Evolutionary conservation across 2,113 vertebrate genomes (phyloP).

Genomic region (Megalops atlanticus): DNA sequence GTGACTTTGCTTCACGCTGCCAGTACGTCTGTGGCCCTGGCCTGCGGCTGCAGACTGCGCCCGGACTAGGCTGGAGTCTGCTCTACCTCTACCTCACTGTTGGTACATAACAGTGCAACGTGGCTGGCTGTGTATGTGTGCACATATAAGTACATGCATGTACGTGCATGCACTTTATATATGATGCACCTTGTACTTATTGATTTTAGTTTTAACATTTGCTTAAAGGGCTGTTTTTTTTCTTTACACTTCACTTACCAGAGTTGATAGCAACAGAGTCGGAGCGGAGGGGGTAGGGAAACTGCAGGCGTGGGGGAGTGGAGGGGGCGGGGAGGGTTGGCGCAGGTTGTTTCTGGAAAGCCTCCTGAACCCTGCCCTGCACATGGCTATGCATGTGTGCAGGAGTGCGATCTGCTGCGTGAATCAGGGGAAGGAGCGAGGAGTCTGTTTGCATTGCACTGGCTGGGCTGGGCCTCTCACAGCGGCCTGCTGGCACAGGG

Average conservation of each 20-base stretch:
- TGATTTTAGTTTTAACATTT: too few relatives aligned
- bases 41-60: background rate
- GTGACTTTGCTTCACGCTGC: background rate
- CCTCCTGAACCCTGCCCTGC: background rate
- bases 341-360: background rate
- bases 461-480: background rate
- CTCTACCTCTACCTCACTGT: background rate
- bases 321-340: background rate
- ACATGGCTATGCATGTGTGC: background rate
- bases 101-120: background rate
- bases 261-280: too few relatives aligned
- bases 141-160: background rate
- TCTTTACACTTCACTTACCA: too few relatives aligned
- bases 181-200: too few relatives aligned
- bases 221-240: too few relatives aligned
- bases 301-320: background rate
- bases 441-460: background rate
- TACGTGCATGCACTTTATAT: background rate
- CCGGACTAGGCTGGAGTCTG: background rate
- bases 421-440: background rate
- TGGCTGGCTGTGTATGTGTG: too few relatives aligned
- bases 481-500: background rate
- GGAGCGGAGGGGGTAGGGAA: background rate
- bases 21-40: background rate
- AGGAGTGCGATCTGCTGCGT: background rate